Conservation (phyloP, 2,113 vertebrate genomes). For the Anarrhichthys ocellatus region DNA sequence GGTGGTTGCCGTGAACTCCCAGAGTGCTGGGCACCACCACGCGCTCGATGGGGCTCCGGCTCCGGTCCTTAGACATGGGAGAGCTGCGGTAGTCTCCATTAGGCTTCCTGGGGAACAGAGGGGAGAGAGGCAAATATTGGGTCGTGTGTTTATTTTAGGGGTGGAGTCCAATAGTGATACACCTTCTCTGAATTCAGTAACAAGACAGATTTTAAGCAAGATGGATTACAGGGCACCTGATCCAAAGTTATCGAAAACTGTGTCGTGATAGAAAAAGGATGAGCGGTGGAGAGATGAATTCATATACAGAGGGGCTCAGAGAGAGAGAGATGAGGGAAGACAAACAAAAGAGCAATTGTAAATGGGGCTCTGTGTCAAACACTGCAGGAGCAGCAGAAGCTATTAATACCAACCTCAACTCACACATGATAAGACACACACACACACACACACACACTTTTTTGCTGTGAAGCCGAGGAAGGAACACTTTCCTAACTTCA, state of each 20-base stretch:
- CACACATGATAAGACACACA: conserved; percentile 13
- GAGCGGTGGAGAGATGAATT: conserved; percentile 6
- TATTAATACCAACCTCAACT: conserved; percentile 38
- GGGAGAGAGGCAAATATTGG: not conserved
- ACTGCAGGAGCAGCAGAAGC: conserved; percentile 25
- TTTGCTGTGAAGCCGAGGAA: conserved; percentile 19
- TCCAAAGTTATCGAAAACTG: not conserved
- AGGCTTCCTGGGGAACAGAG: conserved; percentile 83
- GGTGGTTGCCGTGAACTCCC: conserved; percentile 87
- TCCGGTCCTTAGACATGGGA: conserved; percentile 85
- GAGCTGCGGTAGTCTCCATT: conserved; percentile 91
- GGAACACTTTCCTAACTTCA: conserved; percentile 44
- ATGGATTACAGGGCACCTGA: not conserved
- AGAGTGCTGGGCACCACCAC: conserved; percentile 84
- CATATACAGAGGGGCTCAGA: not conserved
- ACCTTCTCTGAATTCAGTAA: not conserved
- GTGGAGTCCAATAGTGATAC: not conserved
- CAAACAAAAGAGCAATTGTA: conserved; percentile 47
- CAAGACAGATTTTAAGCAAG: not conserved
- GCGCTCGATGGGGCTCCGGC: conserved; percentile 93
- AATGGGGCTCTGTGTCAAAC: conserved; percentile 43
- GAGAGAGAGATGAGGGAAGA: conserved; percentile 6
- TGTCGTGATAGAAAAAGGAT: not conserved
- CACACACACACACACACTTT: not conserved
- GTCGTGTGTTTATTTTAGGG: not conserved